These are phyloP conservation scores for Sus cebifrons DNA, from an alignment of 2,797 vertebrate species.

Conservation along the genomic window DNA sequence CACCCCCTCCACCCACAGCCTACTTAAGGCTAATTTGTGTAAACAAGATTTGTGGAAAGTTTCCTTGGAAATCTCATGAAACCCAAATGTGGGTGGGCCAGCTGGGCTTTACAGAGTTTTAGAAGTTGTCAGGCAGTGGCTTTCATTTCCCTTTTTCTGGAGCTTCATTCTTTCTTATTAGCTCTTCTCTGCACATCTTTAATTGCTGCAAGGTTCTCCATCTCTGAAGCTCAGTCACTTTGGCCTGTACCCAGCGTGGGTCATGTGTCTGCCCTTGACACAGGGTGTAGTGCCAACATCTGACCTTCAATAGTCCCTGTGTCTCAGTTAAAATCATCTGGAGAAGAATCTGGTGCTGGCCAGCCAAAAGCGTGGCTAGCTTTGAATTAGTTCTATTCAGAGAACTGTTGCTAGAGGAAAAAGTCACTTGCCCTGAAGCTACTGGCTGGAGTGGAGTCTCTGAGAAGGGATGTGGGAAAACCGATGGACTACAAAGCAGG, in stretches of 20 bases:
- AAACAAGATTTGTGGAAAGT: neutral
- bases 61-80: neutral
- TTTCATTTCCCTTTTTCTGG: slow-evolving; percentile 4
- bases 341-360: neutral
- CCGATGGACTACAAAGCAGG: neutral
- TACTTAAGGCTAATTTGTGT: slow-evolving; percentile 62
- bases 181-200: neutral
- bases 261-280: neutral
- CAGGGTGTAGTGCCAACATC: neutral
- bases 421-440: neutral
- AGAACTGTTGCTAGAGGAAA: neutral
- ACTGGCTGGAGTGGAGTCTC: neutral
- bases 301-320: neutral
- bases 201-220: neutral
- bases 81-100: neutral
- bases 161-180: neutral
- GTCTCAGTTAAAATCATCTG: neutral
- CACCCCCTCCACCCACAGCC: neutral
- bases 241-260: neutral
- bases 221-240: neutral
- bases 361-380: neutral
- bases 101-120: neutral
- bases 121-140: neutral
- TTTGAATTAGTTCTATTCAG: neutral
- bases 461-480: neutral